A percentile compares a stretch with the other conserved stretches of the same genome.
phyloP scores from a whole-genome alignment of 2,797 vertebrate species.

The Pitangus sulphuratus region DNA sequence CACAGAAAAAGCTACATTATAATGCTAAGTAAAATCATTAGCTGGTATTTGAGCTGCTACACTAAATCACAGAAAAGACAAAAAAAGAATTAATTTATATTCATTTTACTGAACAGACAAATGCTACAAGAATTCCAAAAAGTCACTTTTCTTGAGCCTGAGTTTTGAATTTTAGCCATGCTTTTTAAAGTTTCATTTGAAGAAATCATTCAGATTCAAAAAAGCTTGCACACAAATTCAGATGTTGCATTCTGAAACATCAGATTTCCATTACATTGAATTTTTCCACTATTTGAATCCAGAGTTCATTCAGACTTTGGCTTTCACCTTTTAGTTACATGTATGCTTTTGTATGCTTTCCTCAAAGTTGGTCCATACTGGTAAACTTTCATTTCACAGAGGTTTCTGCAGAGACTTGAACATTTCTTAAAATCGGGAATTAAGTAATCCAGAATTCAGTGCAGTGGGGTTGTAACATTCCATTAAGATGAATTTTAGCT shows the following conservation, averaged over 20 bases:
- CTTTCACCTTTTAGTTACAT: not conserved
- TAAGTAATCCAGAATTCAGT: not conserved
- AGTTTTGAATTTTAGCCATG: not conserved
- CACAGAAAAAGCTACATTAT: conserved; percentile 15
- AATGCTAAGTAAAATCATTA: conserved; percentile 17
- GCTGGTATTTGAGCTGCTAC: not conserved
- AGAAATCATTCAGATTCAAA: not conserved
- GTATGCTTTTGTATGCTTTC: not conserved
- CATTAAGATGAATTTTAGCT: not conserved
- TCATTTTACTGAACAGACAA: not conserved
- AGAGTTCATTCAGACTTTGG: not conserved
- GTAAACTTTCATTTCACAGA: not conserved
- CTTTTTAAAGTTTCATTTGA: conserved; percentile 14
- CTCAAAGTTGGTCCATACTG: not conserved
- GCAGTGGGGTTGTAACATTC: not conserved
- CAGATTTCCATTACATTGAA: not conserved
- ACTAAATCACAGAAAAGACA: conserved; percentile 18
- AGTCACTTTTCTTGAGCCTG: not conserved
- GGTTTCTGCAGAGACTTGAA: not conserved
- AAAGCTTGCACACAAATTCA: not conserved
- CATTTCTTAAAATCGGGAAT: not conserved
- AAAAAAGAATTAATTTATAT: conserved; percentile 26
- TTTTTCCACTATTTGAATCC: not conserved
- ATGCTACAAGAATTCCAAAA: not conserved
- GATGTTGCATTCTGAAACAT: not conserved